phyloP scores from a whole-genome alignment of 1,140 invertebrate species.

The Drosophila ficusphila region DNA sequence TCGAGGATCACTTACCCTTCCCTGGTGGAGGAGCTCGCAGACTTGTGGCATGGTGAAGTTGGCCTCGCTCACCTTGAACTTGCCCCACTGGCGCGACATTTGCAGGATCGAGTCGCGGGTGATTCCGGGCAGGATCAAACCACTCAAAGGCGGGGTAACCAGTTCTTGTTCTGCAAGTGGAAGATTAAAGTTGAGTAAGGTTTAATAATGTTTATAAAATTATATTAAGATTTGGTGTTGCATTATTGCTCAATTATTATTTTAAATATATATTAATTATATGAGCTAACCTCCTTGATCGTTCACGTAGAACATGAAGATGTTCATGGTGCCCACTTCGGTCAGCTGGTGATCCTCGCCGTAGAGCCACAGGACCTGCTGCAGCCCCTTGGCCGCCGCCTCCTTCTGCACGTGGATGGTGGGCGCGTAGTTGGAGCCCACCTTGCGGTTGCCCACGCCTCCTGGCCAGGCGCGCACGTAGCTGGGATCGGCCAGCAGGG shows the following conservation, averaged over 20 bases:
- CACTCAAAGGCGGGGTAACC: constrained; percentile 95
- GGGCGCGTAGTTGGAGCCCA: constrained; percentile 97
- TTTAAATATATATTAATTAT: constrained; percentile 11
- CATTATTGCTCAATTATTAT: no score
- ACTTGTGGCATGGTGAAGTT: constrained; percentile 95
- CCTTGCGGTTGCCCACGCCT: constrained; percentile 96
- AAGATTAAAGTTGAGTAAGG: not conserved
- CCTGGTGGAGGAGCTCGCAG: constrained; percentile 89
- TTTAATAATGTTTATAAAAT: no score
- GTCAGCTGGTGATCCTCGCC: constrained; percentile 97
- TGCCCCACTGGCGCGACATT: constrained; percentile 92
- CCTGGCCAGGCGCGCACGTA: constrained; percentile 95
- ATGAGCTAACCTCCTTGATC: constrained; percentile 92
- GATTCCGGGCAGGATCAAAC: constrained; percentile 96
- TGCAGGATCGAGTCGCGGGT: constrained; percentile 94
- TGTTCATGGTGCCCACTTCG: constrained; percentile 99
- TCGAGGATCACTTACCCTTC: constrained; percentile 89
- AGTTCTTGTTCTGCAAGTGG: constrained; percentile 92
- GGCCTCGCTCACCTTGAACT: constrained; percentile 94
- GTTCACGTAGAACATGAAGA: constrained; percentile 96
- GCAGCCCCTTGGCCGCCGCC: constrained; percentile 92
- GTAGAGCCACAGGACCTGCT: constrained; percentile 99
- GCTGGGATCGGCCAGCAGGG: constrained; percentile 86
- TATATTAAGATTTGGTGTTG: no score
- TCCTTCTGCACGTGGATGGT: constrained; percentile 92